Conservation (phyloP, 2,888 invertebrate genomes). For the Nemurella pictetii region DNA sequence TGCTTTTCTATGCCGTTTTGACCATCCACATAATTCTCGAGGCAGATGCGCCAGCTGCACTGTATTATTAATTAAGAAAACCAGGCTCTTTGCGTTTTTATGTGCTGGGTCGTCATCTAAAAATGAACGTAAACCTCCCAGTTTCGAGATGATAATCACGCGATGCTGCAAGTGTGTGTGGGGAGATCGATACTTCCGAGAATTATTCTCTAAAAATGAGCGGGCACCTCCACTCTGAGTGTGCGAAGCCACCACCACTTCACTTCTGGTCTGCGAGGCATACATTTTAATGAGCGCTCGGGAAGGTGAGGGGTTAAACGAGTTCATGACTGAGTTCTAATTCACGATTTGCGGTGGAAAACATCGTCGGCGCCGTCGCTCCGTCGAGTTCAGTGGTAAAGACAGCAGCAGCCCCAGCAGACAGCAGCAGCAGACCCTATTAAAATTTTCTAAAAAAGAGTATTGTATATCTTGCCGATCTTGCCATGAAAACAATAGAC, state of each 20-base stretch:
- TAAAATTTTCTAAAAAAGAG: too few species aligned
- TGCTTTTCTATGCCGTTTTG: too few species aligned
- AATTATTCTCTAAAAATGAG: not conserved
- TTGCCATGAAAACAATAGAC: not conserved
- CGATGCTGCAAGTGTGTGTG: not conserved
- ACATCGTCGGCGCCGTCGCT: not conserved
- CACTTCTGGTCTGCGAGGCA: not conserved
- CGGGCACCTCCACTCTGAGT: not conserved
- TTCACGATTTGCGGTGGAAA: not conserved
- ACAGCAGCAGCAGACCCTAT: too few species aligned
- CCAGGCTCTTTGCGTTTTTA: not conserved
- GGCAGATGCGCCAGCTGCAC: not conserved
- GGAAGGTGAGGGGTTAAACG: not conserved
- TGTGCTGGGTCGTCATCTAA: not conserved
- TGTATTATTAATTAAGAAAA: not conserved
- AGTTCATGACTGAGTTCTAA: not conserved
- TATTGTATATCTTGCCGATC: not conserved
- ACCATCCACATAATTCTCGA: too few species aligned
- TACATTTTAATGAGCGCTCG: not conserved
- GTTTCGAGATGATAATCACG: not conserved
- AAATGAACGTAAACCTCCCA: not conserved
- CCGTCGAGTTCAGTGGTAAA: too few species aligned
- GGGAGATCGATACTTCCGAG: not conserved
- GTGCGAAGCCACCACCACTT: not conserved
- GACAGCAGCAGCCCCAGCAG: too few species aligned